Evolutionary conservation across 2,888 invertebrate genomes (phyloP).

Genomic region (Arrhopalites spinosus): DNA sequence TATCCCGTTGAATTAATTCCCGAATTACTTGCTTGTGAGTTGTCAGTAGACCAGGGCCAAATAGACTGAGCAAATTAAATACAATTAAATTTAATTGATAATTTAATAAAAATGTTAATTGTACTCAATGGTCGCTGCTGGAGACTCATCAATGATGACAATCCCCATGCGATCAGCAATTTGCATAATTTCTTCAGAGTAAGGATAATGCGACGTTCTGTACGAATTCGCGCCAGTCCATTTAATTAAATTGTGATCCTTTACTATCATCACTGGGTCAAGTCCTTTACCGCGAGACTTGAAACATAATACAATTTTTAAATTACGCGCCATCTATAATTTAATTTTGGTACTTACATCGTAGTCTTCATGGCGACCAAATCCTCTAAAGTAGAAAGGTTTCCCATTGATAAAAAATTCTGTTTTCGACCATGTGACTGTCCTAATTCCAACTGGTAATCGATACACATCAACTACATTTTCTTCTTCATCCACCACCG

Average conservation of each 20-base stretch:
- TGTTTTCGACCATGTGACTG: conserved; percentile 44
- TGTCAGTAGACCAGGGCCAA: conserved; percentile 68
- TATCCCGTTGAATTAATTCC: conserved; percentile 86
- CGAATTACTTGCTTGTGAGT: conserved; percentile 85
- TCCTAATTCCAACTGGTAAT: conserved; percentile 51
- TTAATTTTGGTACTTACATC: neutral
- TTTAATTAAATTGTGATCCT: conserved; percentile 90
- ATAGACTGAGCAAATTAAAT: conserved; percentile 30
- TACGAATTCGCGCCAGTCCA: conserved; percentile 74
- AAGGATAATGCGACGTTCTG: conserved; percentile 95
- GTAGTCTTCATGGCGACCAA: conserved; percentile 50
- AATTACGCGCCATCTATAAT: too few species aligned
- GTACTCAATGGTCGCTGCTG: conserved; percentile 88
- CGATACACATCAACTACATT: conserved; percentile 47
- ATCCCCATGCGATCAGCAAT: conserved; percentile 90
- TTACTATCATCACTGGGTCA: conserved; percentile 82
- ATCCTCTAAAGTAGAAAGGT: conserved; percentile 53
- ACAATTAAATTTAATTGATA: too few species aligned
- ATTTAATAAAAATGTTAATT: too few species aligned
- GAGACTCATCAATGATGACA: conserved; percentile 93
- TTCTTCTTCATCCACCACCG: neutral
- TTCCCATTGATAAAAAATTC: conserved; percentile 48
- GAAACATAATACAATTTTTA: too few species aligned
- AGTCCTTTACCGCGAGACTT: conserved; percentile 91
- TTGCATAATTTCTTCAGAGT: conserved; percentile 95